Percentiles rank a stretch among this genome's conserved stretches.
These are phyloP conservation scores for Gobionotothen gibberifrons DNA, from an alignment of 2,797 vertebrate genomes.

Conservation along the genomic window DNA sequence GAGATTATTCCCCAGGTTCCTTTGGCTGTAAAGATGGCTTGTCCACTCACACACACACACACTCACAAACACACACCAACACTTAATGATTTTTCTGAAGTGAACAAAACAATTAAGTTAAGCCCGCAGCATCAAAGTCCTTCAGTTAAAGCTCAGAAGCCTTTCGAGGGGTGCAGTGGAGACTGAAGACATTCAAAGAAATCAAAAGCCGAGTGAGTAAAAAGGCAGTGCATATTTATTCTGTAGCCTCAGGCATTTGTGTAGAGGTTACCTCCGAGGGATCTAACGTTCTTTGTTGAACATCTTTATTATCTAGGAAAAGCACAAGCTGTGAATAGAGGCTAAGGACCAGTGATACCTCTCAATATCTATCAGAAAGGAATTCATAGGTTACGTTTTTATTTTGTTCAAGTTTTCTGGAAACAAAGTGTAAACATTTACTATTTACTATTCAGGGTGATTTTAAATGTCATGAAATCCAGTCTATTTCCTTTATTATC, in stretches of 20 bases:
- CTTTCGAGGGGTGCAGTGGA: conserved; percentile 57
- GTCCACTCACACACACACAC: conserved; percentile 8
- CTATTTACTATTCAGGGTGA: too few relatives aligned
- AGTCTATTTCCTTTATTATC: too few relatives aligned
- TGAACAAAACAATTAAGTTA: conserved; percentile 83
- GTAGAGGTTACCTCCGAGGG: conserved; percentile 49
- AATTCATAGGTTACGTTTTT: too few relatives aligned
- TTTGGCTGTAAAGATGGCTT: conserved; percentile 39
- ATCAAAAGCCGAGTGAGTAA: conserved; percentile 55
- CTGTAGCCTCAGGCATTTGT: conserved; percentile 47
- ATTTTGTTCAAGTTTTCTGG: too few relatives aligned
- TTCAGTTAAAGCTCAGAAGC: conserved; percentile 59
- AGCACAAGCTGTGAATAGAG: conserved; percentile 8
- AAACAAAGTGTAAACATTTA: too few relatives aligned
- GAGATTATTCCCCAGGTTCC: conserved; percentile 73
- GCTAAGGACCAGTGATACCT: conserved; percentile 30
- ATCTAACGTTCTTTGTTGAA: conserved; percentile 48
- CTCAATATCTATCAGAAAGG: not conserved
- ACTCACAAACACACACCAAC: conserved; percentile 37
- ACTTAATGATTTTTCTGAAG: conserved; percentile 78
- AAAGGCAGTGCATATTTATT: conserved; percentile 50
- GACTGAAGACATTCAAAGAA: conserved; percentile 65
- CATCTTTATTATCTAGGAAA: conserved; percentile 47
- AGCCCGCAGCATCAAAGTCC: conserved; percentile 59
- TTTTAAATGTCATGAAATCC: too few relatives aligned